Evolutionary conservation across 2,113 vertebrate genomes (phyloP).

Genomic region (Ceyx melanurus): DNA sequence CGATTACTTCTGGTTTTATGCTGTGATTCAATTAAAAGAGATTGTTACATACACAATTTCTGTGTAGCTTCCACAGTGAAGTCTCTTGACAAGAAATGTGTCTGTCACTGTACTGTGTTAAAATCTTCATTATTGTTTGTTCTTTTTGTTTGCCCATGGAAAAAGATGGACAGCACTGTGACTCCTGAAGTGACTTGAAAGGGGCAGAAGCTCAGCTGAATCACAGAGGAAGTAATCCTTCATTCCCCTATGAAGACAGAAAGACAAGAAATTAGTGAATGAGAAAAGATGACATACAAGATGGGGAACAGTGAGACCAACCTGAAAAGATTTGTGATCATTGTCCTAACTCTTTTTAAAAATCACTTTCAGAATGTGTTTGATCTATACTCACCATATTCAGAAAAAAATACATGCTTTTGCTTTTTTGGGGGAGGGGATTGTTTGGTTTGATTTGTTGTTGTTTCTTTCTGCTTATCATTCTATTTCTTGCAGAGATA

Average conservation of each 20-base stretch:
- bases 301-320: not conserved
- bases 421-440: not conserved
- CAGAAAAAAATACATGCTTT: not conserved
- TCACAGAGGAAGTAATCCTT: not conserved
- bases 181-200: not conserved
- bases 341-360: not conserved
- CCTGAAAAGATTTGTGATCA: not conserved
- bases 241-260: not conserved
- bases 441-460: not conserved
- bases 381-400: not conserved
- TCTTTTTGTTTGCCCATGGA: not conserved
- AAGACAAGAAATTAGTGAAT: not conserved
- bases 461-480: not conserved
- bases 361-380: not conserved
- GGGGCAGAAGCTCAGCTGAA: not conserved
- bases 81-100: constrained; percentile 17
- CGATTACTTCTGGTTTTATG: not conserved
- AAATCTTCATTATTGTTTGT: constrained; percentile 17
- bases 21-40: not conserved
- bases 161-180: accelerated
- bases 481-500: not conserved
- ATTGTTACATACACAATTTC: constrained; percentile 23
- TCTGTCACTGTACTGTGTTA: constrained; percentile 29
- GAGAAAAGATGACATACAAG: not conserved
- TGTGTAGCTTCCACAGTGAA: not conserved